Evolutionary conservation across 2,888 invertebrate species (phyloP).

Genomic region (Pelosia muscerda): DNA sequence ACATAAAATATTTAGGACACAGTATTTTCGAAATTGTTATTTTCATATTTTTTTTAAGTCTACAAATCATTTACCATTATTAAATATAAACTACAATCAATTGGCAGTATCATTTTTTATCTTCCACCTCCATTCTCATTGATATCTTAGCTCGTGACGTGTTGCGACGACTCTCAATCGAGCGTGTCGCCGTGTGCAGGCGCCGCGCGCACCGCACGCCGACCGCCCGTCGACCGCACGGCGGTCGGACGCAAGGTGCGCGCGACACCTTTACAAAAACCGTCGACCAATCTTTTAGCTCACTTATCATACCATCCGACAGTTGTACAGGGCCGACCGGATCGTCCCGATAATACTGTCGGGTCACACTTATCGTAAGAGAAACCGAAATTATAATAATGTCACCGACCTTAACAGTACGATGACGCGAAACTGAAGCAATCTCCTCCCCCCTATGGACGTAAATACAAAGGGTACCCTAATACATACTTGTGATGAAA

Average conservation of each 20-base stretch:
- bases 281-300: slow-evolving; percentile 43
- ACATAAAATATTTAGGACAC: slow-evolving; percentile 83
- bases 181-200: slow-evolving; percentile 22
- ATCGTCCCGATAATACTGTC: slow-evolving; percentile 25
- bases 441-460: slow-evolving; percentile 56
- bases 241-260: slow-evolving; percentile 26
- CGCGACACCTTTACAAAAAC: slow-evolving; percentile 39
- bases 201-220: slow-evolving; percentile 18
- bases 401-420: slow-evolving; percentile 32
- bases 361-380: slow-evolving; percentile 47
- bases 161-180: slow-evolving; percentile 34
- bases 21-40: slow-evolving; percentile 78
- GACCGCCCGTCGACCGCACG: too few species aligned
- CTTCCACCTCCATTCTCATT: slow-evolving; percentile 66
- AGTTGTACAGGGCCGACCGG: slow-evolving; percentile 6
- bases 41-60: slow-evolving; percentile 60
- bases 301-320: slow-evolving; percentile 44
- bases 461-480: slow-evolving; percentile 62
- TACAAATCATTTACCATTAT: slow-evolving; percentile 82
- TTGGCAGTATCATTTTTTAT: slow-evolving; percentile 83
- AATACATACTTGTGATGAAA: slow-evolving; percentile 53
- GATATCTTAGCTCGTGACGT: slow-evolving; percentile 71
- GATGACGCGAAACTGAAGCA: slow-evolving; percentile 48
- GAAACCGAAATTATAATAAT: slow-evolving; percentile 42
- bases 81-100: slow-evolving; percentile 83